Percentiles rank a stretch among this genome's conserved stretches.
Evolutionary conservation across 1,140 invertebrate species (phyloP).

Genomic region (Pectinophora gossypiella): DNA sequence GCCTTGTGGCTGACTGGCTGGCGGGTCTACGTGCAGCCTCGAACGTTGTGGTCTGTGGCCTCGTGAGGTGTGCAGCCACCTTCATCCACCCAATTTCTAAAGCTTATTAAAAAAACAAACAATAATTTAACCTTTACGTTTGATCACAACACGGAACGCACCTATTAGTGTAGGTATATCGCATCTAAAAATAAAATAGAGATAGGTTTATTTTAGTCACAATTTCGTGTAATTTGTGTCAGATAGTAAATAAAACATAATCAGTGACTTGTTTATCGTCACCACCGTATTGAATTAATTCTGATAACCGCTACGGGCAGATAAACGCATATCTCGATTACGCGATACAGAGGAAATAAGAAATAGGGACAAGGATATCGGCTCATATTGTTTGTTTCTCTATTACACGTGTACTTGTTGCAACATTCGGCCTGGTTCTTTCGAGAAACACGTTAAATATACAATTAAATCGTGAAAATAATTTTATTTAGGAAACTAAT

Average conservation of each 20-base stretch:
- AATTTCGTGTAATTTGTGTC: conserved; percentile 19
- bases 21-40: conserved; percentile 58
- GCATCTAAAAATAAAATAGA: no score
- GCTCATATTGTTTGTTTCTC: conserved; percentile 56
- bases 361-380: conserved; percentile 68
- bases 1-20: conserved; percentile 31
- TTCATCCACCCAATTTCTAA: no score
- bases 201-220: no score
- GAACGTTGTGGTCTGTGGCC: no score
- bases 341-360: conserved; percentile 57
- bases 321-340: conserved; percentile 55
- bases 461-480: no score
- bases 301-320: conserved; percentile 50
- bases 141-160: no score
- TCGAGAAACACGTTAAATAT: no score
- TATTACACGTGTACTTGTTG: conserved; percentile 60
- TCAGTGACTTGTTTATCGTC: conserved; percentile 41
- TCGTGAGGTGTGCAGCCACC: no score
- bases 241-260: conserved; percentile 32
- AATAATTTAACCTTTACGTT: no score
- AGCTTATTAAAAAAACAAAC: no score
- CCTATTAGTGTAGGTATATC: no score
- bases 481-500: conserved; percentile 40
- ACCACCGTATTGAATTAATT: conserved; percentile 41
- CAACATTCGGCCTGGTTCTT: conserved; percentile 49